Evolutionary conservation across 2,888 invertebrate species (phyloP), one percentile per base, ranked within the genome.

Genomic region (Lasioglossum calceatum): DNA sequence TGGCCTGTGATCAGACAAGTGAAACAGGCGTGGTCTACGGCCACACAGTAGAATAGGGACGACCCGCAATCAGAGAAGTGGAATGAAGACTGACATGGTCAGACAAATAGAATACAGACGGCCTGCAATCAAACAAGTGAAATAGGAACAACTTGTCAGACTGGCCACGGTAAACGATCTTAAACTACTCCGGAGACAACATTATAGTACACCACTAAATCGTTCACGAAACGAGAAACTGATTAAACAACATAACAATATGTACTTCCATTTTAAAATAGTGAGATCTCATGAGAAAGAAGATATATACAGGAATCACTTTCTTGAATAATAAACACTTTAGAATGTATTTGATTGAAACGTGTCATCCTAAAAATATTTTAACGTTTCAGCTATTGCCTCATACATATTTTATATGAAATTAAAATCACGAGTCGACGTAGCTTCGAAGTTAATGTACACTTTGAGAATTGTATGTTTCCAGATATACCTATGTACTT

Each of bases 1-100:
- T 58, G 32, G 54, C 70, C 44, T 42, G 32, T 71, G 64, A 64
- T 64, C 64, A 64, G 64, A 32, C 64, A 64, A 64, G 64, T 64
- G 64, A 64, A 64, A 64, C 64, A 32, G 64, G 64, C 64, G 64
- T 64, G 64, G 64, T 32, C 16, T 64, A 64, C 32, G 27, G 64
- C 16, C 16, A 4, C 1, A 32, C 16, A 32, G 64, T 64, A 64
- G 64, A 32, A 27, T 7, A 32, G 16, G 32, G 32, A 64, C 32
- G 64, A 32, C 64, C 32, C 16, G 64, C 64, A 64, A 64, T 64
- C 64, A 64, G 32, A 64, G 64, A 64, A 64, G 64, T 27, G 64
- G 32, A 64, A 64, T 32, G 64, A 64, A 64, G 32, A 64, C 32
- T 16, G 32, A 32, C 64, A 64, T 16, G 32, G 64, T 64, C 64